Conservation (phyloP, 2,113 vertebrate genomes). For the Mirounga angustirostris region DNA sequence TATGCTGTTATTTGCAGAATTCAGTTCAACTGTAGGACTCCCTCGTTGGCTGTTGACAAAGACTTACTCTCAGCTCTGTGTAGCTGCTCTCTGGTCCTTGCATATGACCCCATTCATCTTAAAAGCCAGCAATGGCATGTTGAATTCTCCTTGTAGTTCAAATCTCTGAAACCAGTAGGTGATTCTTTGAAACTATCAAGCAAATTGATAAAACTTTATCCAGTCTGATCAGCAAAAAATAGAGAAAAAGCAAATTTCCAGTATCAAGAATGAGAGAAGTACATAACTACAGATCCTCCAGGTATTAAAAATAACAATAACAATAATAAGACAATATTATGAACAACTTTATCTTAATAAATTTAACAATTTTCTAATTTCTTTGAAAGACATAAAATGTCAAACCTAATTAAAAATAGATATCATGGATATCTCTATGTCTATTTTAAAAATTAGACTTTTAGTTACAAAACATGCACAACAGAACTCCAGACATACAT, state of each 20-base stretch:
- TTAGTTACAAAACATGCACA: not conserved
- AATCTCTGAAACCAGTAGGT: not conserved
- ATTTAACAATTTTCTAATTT: not conserved
- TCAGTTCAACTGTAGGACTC: not conserved
- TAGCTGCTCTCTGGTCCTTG: not conserved
- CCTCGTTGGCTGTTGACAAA: not conserved
- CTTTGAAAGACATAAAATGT: not conserved
- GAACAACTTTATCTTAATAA: not conserved
- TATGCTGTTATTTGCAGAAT: not conserved
- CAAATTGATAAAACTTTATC: not conserved
- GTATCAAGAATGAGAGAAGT: not conserved
- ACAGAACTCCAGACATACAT: not conserved
- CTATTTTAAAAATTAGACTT: not conserved
- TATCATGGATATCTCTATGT: not conserved
- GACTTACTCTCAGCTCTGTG: not conserved
- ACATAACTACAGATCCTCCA: not conserved
- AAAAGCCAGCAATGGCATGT: not conserved
- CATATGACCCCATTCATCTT: too few species aligned
- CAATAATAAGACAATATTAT: not conserved
- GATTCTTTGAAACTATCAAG: not conserved
- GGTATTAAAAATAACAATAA: not conserved
- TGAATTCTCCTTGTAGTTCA: not conserved
- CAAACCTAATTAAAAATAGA: not conserved
- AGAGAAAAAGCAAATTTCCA: not conserved
- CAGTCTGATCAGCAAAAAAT: not conserved